Conservation (phyloP, 2,797 vertebrate genomes). For the Cyprinodon diabolis region DNA sequence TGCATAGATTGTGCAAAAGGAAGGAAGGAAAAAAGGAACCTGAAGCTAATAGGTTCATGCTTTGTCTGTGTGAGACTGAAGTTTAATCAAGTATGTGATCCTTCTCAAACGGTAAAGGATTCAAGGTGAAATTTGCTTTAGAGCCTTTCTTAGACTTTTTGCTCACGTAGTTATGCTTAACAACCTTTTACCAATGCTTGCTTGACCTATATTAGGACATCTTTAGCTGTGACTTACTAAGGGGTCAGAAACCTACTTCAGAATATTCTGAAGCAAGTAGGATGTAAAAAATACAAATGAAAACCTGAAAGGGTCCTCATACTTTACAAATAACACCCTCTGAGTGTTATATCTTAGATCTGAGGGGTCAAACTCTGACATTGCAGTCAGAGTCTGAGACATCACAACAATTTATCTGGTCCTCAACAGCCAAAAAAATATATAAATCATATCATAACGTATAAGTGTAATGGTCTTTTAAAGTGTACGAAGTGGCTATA, state of each 20-base stretch:
- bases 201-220: constrained; percentile 14
- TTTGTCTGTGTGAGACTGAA: constrained; percentile 29
- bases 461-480: too few species aligned
- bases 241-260: background rate
- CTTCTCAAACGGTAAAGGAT: constrained; percentile 28
- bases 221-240: constrained; percentile 7
- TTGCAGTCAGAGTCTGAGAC: too few species aligned
- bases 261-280: constrained; percentile 4
- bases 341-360: constrained; percentile 20
- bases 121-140: constrained; percentile 24
- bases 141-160: background rate
- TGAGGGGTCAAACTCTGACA: background rate
- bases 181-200: constrained; percentile 20
- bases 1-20: constrained; percentile 1
- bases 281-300: constrained; percentile 6
- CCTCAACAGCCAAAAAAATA: too few species aligned
- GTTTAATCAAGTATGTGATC: constrained; percentile 24
- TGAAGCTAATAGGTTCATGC: background rate
- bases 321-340: constrained; percentile 13
- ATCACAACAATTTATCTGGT: too few species aligned
- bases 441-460: too few species aligned
- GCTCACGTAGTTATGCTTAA: constrained; percentile 10
- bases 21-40: constrained; percentile 7
- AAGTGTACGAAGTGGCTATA: too few species aligned
- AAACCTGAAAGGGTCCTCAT: constrained; percentile 12